Evolutionary conservation across 2,797 vertebrate genomes (phyloP).

Genomic region (Sardinella longiceps): DNA sequence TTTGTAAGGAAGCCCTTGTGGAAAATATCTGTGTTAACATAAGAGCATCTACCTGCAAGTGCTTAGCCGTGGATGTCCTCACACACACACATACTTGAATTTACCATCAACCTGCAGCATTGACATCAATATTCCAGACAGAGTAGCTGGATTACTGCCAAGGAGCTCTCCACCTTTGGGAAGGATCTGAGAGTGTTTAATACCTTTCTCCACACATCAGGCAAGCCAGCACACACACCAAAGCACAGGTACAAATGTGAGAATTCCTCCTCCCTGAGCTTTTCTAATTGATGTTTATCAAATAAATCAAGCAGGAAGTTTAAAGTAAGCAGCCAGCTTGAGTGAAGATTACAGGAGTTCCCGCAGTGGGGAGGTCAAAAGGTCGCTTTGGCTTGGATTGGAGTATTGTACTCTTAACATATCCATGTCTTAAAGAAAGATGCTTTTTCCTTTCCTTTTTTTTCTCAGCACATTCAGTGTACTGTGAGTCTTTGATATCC

Average conservation of each 20-base stretch:
- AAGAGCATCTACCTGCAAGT: background rate
- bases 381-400: slow-evolving; percentile 49
- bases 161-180: slow-evolving; percentile 35
- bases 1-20: background rate
- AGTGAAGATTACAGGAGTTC: background rate
- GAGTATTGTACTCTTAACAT: background rate
- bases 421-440: background rate
- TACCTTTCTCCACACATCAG: slow-evolving; percentile 29
- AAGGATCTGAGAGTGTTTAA: slow-evolving; percentile 29
- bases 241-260: slow-evolving; percentile 21
- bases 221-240: slow-evolving; percentile 8
- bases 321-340: background rate
- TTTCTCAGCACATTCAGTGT: background rate
- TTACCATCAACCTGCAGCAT: background rate
- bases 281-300: slow-evolving; percentile 48
- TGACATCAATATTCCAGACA: slow-evolving; percentile 36
- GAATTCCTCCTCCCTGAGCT: slow-evolving; percentile 18
- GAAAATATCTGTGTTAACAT: background rate
- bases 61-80: background rate
- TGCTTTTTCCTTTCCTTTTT: background rate
- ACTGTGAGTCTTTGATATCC: background rate
- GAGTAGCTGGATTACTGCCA: slow-evolving; percentile 38
- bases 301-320: slow-evolving; percentile 17
- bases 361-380: slow-evolving; percentile 26
- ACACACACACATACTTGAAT: background rate